These are phyloP conservation scores for Macrocentrus cingulum DNA, from an alignment of 1,140 invertebrate genomes.

Conservation along the genomic window DNA sequence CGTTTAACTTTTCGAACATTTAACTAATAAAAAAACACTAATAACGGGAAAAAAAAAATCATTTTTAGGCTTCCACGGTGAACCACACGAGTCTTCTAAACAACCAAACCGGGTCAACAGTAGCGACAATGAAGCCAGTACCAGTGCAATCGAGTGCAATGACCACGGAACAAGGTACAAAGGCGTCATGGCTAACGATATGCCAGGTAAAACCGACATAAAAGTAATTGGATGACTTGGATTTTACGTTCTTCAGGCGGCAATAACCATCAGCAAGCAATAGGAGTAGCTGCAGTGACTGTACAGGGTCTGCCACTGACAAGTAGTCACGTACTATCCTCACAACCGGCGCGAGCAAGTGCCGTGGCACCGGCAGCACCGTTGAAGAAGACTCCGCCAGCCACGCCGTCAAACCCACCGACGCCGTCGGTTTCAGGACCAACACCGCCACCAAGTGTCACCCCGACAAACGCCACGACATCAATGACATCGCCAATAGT, in stretches of 20 bases:
- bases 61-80: conserved; percentile 49
- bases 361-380: conserved; percentile 54
- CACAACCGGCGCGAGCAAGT: conserved; percentile 54
- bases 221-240: conserved; percentile 2
- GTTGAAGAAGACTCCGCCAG: conserved; percentile 46
- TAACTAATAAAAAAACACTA: too few species aligned
- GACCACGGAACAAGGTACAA: conserved; percentile 54
- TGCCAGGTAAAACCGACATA: neutral
- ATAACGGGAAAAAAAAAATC: too few species aligned
- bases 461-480: conserved; percentile 48
- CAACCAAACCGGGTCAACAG: conserved; percentile 49
- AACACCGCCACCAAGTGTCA: conserved; percentile 50
- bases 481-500: conserved; percentile 49
- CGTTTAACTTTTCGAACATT: too few species aligned
- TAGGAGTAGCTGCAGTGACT: conserved; percentile 41
- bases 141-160: conserved; percentile 51
- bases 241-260: conserved; percentile 39
- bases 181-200: too few species aligned
- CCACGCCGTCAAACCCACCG: conserved; percentile 39
- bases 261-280: conserved; percentile 37
- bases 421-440: conserved; percentile 49
- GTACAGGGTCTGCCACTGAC: conserved; percentile 46
- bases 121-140: conserved; percentile 48
- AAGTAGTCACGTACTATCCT: conserved; percentile 56
- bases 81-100: conserved; percentile 56